Base-by-base conservation (phyloP, 2,888 invertebrate genomes). In the Campoletis raptor region DNA sequence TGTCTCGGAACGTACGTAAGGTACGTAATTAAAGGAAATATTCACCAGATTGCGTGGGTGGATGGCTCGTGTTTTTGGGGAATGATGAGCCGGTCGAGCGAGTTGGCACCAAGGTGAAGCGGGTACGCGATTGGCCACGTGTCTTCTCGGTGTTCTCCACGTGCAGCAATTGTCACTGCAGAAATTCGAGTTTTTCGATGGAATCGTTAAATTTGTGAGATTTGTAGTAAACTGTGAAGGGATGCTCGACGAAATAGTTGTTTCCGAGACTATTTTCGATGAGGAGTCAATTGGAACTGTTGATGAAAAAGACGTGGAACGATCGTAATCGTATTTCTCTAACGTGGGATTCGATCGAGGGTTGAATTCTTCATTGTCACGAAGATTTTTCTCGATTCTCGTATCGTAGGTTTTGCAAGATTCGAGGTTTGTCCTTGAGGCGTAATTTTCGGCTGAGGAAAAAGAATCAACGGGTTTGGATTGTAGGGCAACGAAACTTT, bases 91-190 rank as follows among this genome's bases (percentile, higher is more conserved):
- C n/a, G 92, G 93, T 83, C 91, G 89, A 37, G 90, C 86, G 37
- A 92, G 90, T 86, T 94, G 94, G 52, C 90, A 89, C 94, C 94
- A 94, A 18, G 94, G 94, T 24, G 94, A 94, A n/a, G 94, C 94
- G 2, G 91, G 92, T 18, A 93, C 94, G 30, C 92, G 91, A 88
- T 94, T 94, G 15, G 93, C 93, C 66, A 94, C 94, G 69, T 92
- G 91, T 70, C 91, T 90, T 66, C 89, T 91, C 30, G 90, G 88
- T 40, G 89, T 86, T 80, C 88, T 90, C 93, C 93, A 92, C 61
- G 87, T 87, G 84, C 91, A 92, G 76, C 87, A 87, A 79, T 74
- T 79, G 18, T 82, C 86, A 45, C 57, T 54, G 83, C 85, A 87
- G 1, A 42, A 70, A 54, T 74, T 52, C 21, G 67, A n/a, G 24